A percentile compares a stretch with the other conserved stretches of the same genome.
Evolutionary conservation across 2,797 vertebrate genomes (phyloP).

Genomic region (Chaetodon trifasciatus): DNA sequence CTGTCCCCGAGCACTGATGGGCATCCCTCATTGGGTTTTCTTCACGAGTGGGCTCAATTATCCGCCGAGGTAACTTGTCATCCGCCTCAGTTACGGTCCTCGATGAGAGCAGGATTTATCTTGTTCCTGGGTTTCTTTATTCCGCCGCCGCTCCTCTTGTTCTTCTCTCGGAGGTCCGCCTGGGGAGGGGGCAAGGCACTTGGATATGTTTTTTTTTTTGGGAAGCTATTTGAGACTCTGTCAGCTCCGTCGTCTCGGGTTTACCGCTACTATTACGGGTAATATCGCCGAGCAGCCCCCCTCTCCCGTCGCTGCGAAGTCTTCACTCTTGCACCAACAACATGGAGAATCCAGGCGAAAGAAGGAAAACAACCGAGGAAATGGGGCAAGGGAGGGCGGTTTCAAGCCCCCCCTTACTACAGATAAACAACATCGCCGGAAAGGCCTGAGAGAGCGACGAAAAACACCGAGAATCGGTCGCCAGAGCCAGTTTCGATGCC

Average conservation of each 20-base stretch:
- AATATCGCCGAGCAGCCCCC: conserved; percentile 64
- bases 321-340: conserved; percentile 86
- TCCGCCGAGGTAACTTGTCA: conserved; percentile 66
- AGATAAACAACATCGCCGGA: conserved; percentile 87
- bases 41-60: conserved; percentile 58
- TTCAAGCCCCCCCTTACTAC: conserved; percentile 91
- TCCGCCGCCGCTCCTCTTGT: conserved; percentile 46
- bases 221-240: conserved; percentile 53
- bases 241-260: conserved; percentile 53
- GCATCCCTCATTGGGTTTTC: conserved; percentile 80
- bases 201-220: conserved; percentile 56
- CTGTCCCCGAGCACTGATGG: conserved; percentile 77
- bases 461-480: conserved; percentile 13
- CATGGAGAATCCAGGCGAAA: conserved; percentile 90
- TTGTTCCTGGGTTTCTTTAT: conserved; percentile 63
- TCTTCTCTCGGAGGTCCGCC: conserved; percentile 61
- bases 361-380: conserved; percentile 90
- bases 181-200: conserved; percentile 77
- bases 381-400: conserved; percentile 86
- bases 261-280: conserved; percentile 46
- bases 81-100: conserved; percentile 60
- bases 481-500: accelerated
- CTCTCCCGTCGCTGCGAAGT: conserved; percentile 73
- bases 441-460: conserved; percentile 14
- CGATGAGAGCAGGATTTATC: conserved; percentile 45